Base-by-base conservation (phyloP, 2,797 vertebrate species). In the Oryzias sinensis region DNA sequence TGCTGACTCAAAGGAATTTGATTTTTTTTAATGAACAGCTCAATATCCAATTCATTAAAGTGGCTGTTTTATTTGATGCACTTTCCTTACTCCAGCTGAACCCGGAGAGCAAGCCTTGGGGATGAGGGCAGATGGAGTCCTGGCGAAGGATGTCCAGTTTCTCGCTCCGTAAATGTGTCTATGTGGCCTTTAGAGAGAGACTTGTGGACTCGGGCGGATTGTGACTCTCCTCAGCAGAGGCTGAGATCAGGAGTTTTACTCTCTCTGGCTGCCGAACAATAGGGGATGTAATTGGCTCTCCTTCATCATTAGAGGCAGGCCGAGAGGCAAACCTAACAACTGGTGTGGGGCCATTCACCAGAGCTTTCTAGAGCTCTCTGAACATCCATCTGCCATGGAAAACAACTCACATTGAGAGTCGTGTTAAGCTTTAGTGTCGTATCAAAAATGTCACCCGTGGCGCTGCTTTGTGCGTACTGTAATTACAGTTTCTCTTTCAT, bases 41-140 rank as follows among this genome's bases (percentile, higher is more conserved):
- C 90, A 91, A 92, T 92, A 92, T 89, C 87, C 83, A 93, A 92
- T 92, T 91, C 88, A 92, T 92, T 93, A 91, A 92, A 92, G 92
- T 91, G 90, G 79, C 87, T 86, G 82, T 90, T 92, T 91, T 87
- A 89, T 91, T 89, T 89, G 87, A 89, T 85, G 82, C 76, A 58
- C 85, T 87, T 85, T 81, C 78, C 91, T 87, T 88, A 82, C 89
- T 84, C 85, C 75, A 76, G 78, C 83, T 80, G 76, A 94, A 93
- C 91, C 92, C 88, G 89, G 90, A 90, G 93, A 94, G 88, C 88
- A 84, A 86, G 89, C 85, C 80, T 49, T 80, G 66, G 67, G 76
- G 77, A 74, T 74, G 65, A 53, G 44, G 66, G 53, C 55, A 68
- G 82, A 76, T 62, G 67, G 22, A 55, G 80, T 46, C 65, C 52